Percentiles rank a stretch among this genome's conserved stretches.
Conservation (phyloP, 2,888 invertebrate species). For the Dryobotodes eremita region DNA sequence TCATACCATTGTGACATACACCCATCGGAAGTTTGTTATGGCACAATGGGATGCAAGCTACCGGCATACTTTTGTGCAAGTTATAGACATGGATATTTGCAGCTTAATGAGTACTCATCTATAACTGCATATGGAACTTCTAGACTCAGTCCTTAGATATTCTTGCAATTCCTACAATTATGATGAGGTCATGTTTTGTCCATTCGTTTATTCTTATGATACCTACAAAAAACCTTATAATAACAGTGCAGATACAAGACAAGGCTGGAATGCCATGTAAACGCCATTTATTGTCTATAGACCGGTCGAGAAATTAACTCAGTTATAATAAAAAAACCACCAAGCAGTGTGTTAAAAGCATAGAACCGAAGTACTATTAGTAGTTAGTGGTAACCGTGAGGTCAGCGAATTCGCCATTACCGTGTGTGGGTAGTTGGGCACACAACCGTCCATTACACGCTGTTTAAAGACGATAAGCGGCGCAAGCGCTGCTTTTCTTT, state of each 20-base stretch:
- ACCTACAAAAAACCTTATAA: too few relatives aligned
- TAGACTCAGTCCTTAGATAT: not conserved
- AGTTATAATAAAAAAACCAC: not conserved
- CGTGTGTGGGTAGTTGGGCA: slow-evolving; percentile 44
- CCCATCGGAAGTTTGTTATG: too few relatives aligned
- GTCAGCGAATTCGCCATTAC: slow-evolving; percentile 56
- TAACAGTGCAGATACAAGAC: too few relatives aligned
- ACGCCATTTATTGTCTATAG: not conserved
- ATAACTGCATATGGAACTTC: not conserved
- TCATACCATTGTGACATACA: too few relatives aligned
- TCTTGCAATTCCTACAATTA: not conserved
- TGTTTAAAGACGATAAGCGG: slow-evolving; percentile 62
- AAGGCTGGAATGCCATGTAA: not conserved
- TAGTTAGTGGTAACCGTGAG: slow-evolving; percentile 53
- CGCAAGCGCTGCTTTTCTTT: slow-evolving; percentile 58
- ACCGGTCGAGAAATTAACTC: not conserved
- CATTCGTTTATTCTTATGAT: not conserved
- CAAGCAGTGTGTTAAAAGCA: slow-evolving; percentile 4
- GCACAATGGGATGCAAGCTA: not conserved
- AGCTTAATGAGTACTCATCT: too few relatives aligned
- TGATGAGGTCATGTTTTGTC: not conserved
- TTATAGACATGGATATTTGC: not conserved
- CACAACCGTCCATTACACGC: slow-evolving; percentile 66
- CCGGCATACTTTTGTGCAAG: not conserved
- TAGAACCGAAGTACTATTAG: not conserved